Evolutionary conservation across 2,797 vertebrate genomes (phyloP).

Genomic region (Anguilla megastoma): DNA sequence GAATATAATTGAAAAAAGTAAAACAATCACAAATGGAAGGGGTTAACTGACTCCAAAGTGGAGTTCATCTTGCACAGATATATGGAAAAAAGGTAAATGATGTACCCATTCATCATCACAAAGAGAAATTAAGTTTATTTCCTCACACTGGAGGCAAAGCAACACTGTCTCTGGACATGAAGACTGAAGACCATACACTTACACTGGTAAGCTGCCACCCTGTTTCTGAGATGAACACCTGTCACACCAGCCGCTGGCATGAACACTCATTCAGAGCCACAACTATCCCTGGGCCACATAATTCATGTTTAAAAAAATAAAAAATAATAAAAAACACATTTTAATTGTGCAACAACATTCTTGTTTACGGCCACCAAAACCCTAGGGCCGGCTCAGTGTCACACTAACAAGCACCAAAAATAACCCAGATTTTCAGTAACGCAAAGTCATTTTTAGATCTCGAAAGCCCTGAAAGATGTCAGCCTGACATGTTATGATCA

Average conservation of each 20-base stretch:
- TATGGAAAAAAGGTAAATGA: background rate
- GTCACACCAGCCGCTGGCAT: background rate
- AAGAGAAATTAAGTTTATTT: background rate
- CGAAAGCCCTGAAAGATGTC: background rate
- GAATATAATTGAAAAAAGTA: background rate
- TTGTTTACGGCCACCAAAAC: background rate
- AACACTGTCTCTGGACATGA: background rate
- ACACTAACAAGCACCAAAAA: background rate
- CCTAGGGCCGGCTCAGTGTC: background rate
- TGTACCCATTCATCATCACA: background rate
- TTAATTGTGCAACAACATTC: background rate
- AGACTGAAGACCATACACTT: background rate
- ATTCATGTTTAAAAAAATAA: background rate
- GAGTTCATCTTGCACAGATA: background rate
- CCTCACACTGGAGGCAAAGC: background rate
- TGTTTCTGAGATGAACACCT: too few species aligned
- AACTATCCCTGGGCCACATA: background rate
- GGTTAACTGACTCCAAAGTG: background rate
- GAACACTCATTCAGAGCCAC: background rate
- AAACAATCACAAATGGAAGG: background rate
- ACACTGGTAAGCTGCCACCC: too few species aligned
- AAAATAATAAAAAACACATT: background rate
- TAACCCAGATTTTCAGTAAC: background rate
- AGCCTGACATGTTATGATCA: background rate
- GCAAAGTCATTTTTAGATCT: slow-evolving; percentile 1